phyloP scores from a whole-genome alignment of 2,888 invertebrate species.

The Gisinianus flammeolus region DNA sequence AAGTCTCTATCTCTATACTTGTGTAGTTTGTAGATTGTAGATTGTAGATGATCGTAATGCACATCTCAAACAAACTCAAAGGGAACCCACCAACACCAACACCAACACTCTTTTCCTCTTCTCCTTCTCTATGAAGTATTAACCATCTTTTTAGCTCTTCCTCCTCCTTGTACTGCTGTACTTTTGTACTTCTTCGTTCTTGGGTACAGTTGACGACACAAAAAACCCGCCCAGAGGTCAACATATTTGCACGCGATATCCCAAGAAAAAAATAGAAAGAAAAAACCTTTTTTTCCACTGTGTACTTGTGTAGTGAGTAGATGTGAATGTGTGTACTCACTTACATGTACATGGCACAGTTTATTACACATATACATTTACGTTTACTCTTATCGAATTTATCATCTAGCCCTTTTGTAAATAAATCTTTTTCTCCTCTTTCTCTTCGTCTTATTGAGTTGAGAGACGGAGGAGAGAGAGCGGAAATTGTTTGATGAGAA shows the following conservation, averaged over 20 bases:
- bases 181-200: constrained; percentile 6
- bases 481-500: too few relatives aligned
- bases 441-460: not conserved
- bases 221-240: constrained; percentile 39
- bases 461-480: too few relatives aligned
- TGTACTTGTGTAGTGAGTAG: not conserved
- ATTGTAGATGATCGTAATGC: not conserved
- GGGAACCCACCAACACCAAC: not conserved
- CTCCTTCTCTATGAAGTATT: not conserved
- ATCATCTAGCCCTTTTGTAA: not conserved
- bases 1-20: too few relatives aligned
- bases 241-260: constrained; percentile 39
- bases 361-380: not conserved
- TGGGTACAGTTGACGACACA: constrained; percentile 29
- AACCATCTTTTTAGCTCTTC: not conserved
- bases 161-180: not conserved
- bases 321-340: too few relatives aligned
- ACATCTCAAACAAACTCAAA: not conserved
- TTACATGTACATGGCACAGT: not conserved
- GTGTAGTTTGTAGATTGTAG: not conserved
- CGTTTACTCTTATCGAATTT: not conserved
- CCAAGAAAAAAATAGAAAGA: not conserved
- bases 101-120: not conserved
- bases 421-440: constrained; percentile 5
- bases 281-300: not conserved